Evolutionary conservation across 2,113 vertebrate genomes (phyloP), one percentile per base, ranked within the genome.

Genomic region (Pygoscelis adeliae): DNA sequence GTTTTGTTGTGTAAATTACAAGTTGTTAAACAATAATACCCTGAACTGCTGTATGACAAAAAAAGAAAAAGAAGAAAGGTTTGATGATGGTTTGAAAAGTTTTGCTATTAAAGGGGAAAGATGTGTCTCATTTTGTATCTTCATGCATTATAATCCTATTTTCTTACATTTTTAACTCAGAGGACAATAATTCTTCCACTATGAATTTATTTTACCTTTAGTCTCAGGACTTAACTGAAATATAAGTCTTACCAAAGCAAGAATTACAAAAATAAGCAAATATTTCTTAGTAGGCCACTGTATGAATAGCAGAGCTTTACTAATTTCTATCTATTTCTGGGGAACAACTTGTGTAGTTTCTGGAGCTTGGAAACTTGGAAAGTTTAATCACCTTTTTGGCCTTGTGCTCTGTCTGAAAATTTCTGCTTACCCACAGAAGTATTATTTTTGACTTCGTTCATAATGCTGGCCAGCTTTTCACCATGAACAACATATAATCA

Each of bases 1-100:
- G 67, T 96, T 97, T 79, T 94, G 62, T 89, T 93, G 46, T 92
- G 92, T 87, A 96, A 97, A 96, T 95, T 97, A n/a, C 62, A 87
- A 90, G 62, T 72, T 90, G 46, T 69, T 93, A 66, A 95, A 92
- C 59, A 93, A 80, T 83, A 83, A 89, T 73, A 85, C 21, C 6
- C 36, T 93, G 63, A 94, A 93, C 70, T 70, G 15, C 26, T 63
- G 16, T 30, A 40, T 72, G n/a, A 74, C 32, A 40, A 95, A 92
- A 83, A 71, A 61, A 3, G 7, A 44, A 66, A 36, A 34, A 27
- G 26, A 38, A 70, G n/a, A 78, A 61, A 25, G 0, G 30, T 67
- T 94, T 93, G 62, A 78, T 76, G 55, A 69, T 44, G 4, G 15
- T 76, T 95, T 83, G 59, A 86, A 79, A 93, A 27, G 10, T 90